Base-by-base conservation (phyloP, 2,797 vertebrate species). In the Cheracebus regulus region DNA sequence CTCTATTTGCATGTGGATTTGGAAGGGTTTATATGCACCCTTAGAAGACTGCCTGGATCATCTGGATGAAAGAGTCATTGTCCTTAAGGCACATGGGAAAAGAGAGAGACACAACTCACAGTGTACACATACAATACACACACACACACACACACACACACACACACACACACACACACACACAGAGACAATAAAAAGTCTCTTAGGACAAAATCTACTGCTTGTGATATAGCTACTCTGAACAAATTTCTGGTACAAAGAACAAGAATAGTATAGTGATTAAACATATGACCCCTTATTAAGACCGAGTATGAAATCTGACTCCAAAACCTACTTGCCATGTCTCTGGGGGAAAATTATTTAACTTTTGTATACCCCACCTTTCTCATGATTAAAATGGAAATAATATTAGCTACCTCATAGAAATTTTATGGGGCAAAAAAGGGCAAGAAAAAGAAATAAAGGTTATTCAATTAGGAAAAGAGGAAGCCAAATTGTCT, bases 171-270 rank as follows among this genome's bases (percentile, higher is more conserved):
- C 19, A 30, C 44, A 12, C 46, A 78, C 44, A 48, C 19, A 13
- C 3, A 41, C 11, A 24, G 0, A 52, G 7, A 52, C 6, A 52
- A 20, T 52, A 55, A 55, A 2, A n/a, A n/a, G 30, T 33, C 61
- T 67, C 64, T n/a, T 73, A 44, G 1, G 15, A 90, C 17, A 90
- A 57, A 88, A 20, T 30, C 36, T 73, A 11, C 61, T 95, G 39
- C 13, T 57, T 80, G 41, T 61, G 20, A 52, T 94, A 78, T 20
- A 22, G 88, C 76, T 96, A 79, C 30, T 90, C 4, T 20, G 36
- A 36, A 96, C 67, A n/a, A 70, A 94, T 72, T 82, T 93, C 67
- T 84, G 26, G 24, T 89, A 14, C 33, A 92, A 46, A 94, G 22
- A 93, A 26, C 1, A 50, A 82, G 11, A 50, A 67, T n/a, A 90